Conservation (phyloP, 2,113 vertebrate genomes). For the Ancistrus triradiatus region DNA sequence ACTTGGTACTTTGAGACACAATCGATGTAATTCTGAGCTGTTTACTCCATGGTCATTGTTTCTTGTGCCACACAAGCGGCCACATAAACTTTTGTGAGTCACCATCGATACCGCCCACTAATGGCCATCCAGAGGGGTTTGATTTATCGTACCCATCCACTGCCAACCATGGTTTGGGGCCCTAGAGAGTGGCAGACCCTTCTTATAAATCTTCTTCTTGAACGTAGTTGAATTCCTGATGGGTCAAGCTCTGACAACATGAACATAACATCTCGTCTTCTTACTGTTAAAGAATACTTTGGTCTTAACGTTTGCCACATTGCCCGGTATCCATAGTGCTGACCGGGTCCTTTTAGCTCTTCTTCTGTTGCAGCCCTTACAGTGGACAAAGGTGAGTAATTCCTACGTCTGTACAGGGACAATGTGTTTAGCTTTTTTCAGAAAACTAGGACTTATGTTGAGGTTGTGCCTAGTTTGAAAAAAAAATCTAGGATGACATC, state of each 20-base stretch:
- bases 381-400: too few relatives aligned
- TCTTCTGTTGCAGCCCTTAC: too few relatives aligned
- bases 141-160: conserved; percentile 2
- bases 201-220: neutral
- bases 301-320: neutral
- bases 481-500: too few relatives aligned
- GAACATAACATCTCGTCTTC: neutral
- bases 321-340: neutral
- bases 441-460: too few relatives aligned
- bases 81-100: neutral
- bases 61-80: too few relatives aligned
- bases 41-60: neutral
- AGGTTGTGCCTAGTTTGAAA: too few relatives aligned
- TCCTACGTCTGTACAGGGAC: too few relatives aligned
- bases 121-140: neutral
- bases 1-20: conserved; percentile 27
- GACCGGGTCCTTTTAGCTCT: too few relatives aligned
- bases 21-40: neutral
- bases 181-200: neutral
- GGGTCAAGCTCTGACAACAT: neutral
- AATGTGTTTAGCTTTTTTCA: too few relatives aligned
- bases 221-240: neutral
- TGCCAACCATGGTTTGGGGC: conserved; percentile 3
- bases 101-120: conserved; percentile 3
- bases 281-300: neutral